Evolutionary conservation across 1,140 invertebrate genomes (phyloP).

Genomic region (Psilanteris sp.): DNA sequence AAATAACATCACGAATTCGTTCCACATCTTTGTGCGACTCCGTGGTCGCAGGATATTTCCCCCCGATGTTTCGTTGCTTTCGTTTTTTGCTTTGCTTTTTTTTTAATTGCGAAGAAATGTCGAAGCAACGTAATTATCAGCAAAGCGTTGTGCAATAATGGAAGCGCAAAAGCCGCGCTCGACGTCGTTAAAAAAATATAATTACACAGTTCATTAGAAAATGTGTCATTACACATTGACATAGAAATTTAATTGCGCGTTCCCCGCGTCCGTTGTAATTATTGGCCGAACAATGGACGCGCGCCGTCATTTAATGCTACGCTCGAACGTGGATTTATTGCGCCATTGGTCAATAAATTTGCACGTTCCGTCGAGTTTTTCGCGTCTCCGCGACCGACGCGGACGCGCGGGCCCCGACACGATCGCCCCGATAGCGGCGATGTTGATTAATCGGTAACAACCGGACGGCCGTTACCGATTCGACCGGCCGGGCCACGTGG

Average conservation of each 20-base stretch:
- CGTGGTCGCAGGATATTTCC: no score
- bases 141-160: constrained; percentile 11
- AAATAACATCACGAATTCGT: constrained; percentile 36
- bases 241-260: constrained; percentile 49
- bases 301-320: constrained; percentile 11
- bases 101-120: constrained; percentile 15
- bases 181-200: constrained; percentile 11
- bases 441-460: no score
- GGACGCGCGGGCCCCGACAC: no score
- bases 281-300: constrained; percentile 27
- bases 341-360: constrained; percentile 19
- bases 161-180: neutral
- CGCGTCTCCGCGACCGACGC: no score
- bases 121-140: neutral
- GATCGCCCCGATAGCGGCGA: no score
- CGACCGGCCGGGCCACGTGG: no score
- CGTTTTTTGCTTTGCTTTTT: no score
- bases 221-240: constrained; percentile 47
- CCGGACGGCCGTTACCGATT: no score
- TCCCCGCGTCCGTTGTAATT: constrained; percentile 22
- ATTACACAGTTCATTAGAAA: constrained; percentile 48
- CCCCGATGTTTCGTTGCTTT: no score
- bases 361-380: no score
- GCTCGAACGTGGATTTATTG: constrained; percentile 18
- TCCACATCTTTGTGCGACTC: constrained; percentile 12